Evolutionary conservation across 2,888 invertebrate species (phyloP).

Genomic region (Nomada flava): DNA sequence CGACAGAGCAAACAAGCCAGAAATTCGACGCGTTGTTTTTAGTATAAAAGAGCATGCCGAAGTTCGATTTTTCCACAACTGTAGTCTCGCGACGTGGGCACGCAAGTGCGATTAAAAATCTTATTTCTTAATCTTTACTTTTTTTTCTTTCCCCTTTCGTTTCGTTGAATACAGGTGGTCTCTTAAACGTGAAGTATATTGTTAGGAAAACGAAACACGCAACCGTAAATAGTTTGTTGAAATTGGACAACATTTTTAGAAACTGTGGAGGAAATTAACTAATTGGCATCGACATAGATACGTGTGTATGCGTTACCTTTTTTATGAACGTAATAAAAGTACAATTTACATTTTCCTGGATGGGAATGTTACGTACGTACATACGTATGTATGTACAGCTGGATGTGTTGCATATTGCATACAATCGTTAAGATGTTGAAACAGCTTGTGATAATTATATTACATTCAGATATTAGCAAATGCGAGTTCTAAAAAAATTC

Average conservation of each 20-base stretch:
- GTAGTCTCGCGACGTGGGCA: constrained; percentile 8
- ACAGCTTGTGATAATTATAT: not conserved
- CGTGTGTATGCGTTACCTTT: not conserved
- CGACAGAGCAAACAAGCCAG: constrained; percentile 23
- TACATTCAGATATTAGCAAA: not conserved
- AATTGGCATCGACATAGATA: not conserved
- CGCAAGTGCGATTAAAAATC: constrained; percentile 57
- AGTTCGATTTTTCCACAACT: constrained; percentile 37
- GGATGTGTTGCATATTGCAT: not conserved
- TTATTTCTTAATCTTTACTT: not conserved
- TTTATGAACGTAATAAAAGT: not conserved
- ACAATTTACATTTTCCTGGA: not conserved
- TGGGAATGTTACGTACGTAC: too few relatives aligned
- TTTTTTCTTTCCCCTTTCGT: not conserved
- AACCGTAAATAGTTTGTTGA: not conserved
- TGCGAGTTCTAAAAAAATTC: too few relatives aligned
- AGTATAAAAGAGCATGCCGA: constrained; percentile 27
- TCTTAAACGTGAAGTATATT: constrained; percentile 28
- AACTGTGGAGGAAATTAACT: not conserved
- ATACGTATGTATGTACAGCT: too few relatives aligned
- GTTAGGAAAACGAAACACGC: constrained; percentile 14
- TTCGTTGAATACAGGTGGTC: constrained; percentile 22
- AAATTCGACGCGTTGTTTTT: constrained; percentile 20
- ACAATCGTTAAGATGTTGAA: constrained; percentile 6
- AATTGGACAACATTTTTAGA: constrained; percentile 4